Conservation (phyloP, 2,797 vertebrate species). For the Agapornis canus region DNA sequence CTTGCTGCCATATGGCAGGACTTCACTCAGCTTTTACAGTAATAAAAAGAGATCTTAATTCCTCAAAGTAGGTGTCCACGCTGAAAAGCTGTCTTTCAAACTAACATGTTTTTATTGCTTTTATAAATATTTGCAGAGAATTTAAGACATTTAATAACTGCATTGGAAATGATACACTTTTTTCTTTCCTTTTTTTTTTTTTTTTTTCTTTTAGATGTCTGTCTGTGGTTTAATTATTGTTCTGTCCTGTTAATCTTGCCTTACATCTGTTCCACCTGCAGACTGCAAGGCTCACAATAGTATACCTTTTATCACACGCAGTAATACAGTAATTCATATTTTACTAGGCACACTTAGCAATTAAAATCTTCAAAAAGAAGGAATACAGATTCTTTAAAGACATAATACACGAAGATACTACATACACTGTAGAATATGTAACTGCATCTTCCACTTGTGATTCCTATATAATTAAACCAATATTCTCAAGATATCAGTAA, state of each 20-base stretch:
- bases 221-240: conserved; percentile 77
- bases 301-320: conserved; percentile 69
- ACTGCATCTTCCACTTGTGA: conserved; percentile 32
- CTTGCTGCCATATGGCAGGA: conserved; percentile 67
- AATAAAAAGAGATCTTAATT: conserved; percentile 59
- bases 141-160: conserved; percentile 73
- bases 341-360: conserved; percentile 71
- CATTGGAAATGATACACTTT: conserved; percentile 53
- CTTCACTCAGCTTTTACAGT: conserved; percentile 66
- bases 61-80: conserved; percentile 54
- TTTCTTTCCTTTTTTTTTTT: conserved; percentile 28
- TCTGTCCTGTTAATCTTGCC: conserved; percentile 76
- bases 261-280: conserved; percentile 78
- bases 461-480: conserved; percentile 68
- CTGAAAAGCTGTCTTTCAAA: conserved; percentile 66
- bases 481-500: conserved; percentile 59
- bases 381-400: conserved; percentile 53
- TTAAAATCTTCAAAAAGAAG: conserved; percentile 61
- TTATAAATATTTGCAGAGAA: conserved; percentile 73
- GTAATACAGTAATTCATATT: conserved; percentile 76
- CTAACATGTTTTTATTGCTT: conserved; percentile 62
- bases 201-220: conserved; percentile 63
- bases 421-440: conserved; percentile 15
- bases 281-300: conserved; percentile 53
- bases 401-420: conserved; percentile 49